Evolutionary conservation across 2,113 vertebrate genomes (phyloP), one percentile per base, ranked within the genome.

Genomic region (Odobenus rosmarus): DNA sequence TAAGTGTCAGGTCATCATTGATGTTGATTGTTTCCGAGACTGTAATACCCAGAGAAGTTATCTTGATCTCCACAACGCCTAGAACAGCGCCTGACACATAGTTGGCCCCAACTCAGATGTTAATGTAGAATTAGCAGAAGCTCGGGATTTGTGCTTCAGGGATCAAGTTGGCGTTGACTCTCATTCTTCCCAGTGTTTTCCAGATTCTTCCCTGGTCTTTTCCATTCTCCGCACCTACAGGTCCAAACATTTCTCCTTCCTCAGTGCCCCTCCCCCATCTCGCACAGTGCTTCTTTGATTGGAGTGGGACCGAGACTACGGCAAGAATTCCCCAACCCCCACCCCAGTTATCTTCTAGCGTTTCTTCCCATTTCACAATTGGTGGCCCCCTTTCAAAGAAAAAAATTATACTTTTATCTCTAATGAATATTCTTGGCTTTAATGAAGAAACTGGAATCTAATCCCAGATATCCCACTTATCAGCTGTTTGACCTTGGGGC

Each of bases 311-410:
- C 24, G 71, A 33, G 42, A 33, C 24, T 19, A 33, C 31, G 49
- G 31, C 62, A 72, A 77, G 28, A 67, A 39, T 55, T 24, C 4
- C 19, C 46, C 13, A 16, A 18, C 24, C 5, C 36, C 6, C 15
- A 36, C 7, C 12, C 18, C 61, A 46, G 15, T 55, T 82, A 77
- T 51, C 72, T 91, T 67, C 19, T 33, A 28, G 19, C 12, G 2
- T 90, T 94, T 88, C 46, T 87, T 92, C 53, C 24, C 28, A 9
- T 96, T 92, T 95, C 96, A 74, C 67, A 84, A 74, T 77, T 95
- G 28, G 13, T 86, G 62, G 1, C 1, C 9, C 15, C 12, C 11
- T 72, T 87, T 72, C 12, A 36, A 69, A 74, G 36, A 71, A 85
- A n/a, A 76, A 82, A 19, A 31, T 6, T 31, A 16, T n/a, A 21